phyloP scores from a whole-genome alignment of 2,113 vertebrate species.

The Poecilia latipinna region DNA sequence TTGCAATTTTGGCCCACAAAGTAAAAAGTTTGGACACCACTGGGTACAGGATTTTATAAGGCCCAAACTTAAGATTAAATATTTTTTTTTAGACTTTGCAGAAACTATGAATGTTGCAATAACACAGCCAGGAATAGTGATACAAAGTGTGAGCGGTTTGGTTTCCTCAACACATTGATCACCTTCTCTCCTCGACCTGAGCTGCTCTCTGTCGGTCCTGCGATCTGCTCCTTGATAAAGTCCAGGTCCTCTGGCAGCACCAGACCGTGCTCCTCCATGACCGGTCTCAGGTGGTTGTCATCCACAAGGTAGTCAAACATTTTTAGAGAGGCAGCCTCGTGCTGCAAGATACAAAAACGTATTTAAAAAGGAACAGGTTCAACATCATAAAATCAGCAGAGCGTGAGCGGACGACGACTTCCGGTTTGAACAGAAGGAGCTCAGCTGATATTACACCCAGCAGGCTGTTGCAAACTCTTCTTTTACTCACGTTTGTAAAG shows the following conservation, averaged over 20 bases:
- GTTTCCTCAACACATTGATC: slow-evolving; percentile 50
- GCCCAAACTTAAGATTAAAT: no score
- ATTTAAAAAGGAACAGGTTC: neutral
- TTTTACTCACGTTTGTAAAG: slow-evolving; percentile 18
- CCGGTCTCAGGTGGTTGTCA: slow-evolving; percentile 79
- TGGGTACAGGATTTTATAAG: no score
- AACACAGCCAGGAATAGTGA: neutral
- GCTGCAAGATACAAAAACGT: slow-evolving; percentile 70
- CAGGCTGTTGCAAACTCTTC: rapidly evolving
- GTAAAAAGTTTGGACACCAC: no score
- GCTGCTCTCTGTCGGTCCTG: slow-evolving; percentile 75
- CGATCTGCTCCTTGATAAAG: slow-evolving; percentile 95
- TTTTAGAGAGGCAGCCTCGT: slow-evolving; percentile 86
- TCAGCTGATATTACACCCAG: neutral
- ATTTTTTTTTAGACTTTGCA: no score
- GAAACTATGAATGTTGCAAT: no score
- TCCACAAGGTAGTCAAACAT: slow-evolving; percentile 94
- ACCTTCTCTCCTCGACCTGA: slow-evolving; percentile 13
- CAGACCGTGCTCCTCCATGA: slow-evolving; percentile 85
- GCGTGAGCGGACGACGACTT: slow-evolving; percentile 13
- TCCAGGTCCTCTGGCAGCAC: slow-evolving; percentile 84
- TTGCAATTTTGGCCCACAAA: no score
- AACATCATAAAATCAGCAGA: neutral
- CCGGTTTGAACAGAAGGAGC: slow-evolving; percentile 13
- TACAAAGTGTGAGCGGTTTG: neutral